phyloP scores from a whole-genome alignment of 2,113 vertebrate species.

The Vireo altiloquus region DNA sequence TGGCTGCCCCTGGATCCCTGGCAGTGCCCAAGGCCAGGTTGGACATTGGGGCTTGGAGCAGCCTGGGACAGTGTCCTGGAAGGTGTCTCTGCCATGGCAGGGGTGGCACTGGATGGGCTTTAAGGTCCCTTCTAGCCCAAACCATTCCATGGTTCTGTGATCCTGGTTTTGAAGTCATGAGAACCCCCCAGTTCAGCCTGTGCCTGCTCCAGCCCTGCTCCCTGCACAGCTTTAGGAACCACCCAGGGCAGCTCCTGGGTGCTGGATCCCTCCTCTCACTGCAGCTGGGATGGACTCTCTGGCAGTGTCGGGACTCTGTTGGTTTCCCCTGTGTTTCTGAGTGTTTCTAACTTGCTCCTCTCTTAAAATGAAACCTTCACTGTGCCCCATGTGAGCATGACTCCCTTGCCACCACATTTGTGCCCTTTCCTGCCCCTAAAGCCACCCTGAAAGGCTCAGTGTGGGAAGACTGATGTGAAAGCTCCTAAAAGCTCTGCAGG shows the following conservation, averaged over 20 bases:
- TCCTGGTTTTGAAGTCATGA: background rate
- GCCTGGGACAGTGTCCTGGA: background rate
- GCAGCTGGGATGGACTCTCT: background rate
- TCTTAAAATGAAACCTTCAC: background rate
- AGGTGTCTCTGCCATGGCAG: background rate
- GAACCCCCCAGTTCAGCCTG: background rate
- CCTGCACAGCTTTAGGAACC: background rate
- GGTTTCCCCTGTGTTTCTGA: background rate
- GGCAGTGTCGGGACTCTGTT: background rate
- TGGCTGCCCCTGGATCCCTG: background rate
- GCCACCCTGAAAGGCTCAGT: fast-evolving
- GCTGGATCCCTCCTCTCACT: background rate
- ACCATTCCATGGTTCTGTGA: background rate
- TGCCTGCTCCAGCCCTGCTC: background rate
- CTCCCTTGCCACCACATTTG: too few species aligned
- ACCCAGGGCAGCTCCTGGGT: background rate
- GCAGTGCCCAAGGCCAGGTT: background rate
- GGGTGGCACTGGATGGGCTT: background rate
- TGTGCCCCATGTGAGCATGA: fast-evolving
- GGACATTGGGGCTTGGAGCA: background rate
- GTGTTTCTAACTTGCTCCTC: background rate
- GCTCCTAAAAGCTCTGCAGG: background rate
- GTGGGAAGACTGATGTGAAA: background rate
- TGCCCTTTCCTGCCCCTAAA: background rate
- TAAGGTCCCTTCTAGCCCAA: background rate